Evolutionary conservation across 2,797 vertebrate genomes (phyloP), one percentile per base, ranked within the genome.

Genomic region (Pangasius djambal): DNA sequence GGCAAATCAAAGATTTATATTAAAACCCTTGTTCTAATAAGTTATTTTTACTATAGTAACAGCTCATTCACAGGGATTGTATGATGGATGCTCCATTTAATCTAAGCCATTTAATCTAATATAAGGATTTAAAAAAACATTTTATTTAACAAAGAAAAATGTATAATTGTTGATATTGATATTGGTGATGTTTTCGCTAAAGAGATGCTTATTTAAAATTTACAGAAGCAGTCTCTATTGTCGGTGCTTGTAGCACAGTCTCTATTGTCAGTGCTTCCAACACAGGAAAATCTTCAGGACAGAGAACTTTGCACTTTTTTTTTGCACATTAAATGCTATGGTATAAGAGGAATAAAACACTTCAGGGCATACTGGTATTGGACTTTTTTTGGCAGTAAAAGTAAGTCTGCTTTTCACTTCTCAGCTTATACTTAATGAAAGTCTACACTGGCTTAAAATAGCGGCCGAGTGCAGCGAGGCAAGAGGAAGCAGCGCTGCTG

Each of bases 381-480:
- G 44, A 15, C 9, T 1, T 50, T n/a, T 28, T 52, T n/a, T 52
- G 28, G 28, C 44, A 77, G 25, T 10, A 50, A 50, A n/a, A n/a
- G 28, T 52, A 13, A 6, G 15, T 78, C 28, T 15, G 25, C 44
- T n/a, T 67, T 84, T 84, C 16, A 84, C 63, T 8, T 31, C 61
- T 81, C n/a, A 31, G 70, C 22, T 50, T 48, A 72, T 40, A 22
- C 28, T 61, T 69, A 65, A 44, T 84, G 28, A 12, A 84, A 84
- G 57, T 50, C 55, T 74, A 67, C 79, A 74, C 65, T 22, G 59
- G 90, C 74, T 78, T 63, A 87, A 87, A 89, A 89, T 91, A 91
- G 86, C 59, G 13, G 15, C 31, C 25, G n/a, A 83, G 87, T 74
- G 87, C 85, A 88, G 3, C 25, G 72, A 87, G 81, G 75, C 55